phyloP scores from a whole-genome alignment of 2,797 vertebrate species.

The Cryptoprocta ferox region DNA sequence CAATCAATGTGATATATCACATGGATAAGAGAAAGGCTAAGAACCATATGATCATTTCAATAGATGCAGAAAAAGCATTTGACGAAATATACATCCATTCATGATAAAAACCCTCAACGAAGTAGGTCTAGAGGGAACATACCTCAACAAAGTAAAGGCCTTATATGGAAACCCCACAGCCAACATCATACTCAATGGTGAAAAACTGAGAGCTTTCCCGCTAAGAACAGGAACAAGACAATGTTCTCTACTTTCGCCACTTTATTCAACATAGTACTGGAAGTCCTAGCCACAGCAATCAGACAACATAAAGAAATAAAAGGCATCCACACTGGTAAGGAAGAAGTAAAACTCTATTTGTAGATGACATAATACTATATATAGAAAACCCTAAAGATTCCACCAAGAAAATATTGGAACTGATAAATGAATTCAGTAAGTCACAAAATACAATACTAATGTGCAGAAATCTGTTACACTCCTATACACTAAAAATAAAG shows the following conservation, averaged over 20 bases:
- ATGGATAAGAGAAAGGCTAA: background rate
- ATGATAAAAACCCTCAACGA: background rate
- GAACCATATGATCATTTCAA: background rate
- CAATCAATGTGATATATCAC: background rate
- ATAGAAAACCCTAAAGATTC: background rate
- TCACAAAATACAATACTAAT: background rate
- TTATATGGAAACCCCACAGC: background rate
- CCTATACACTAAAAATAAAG: background rate
- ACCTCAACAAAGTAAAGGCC: background rate
- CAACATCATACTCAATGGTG: background rate
- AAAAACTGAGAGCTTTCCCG: background rate
- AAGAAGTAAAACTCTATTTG: background rate
- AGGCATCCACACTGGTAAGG: background rate
- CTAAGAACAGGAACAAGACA: background rate
- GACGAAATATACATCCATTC: background rate
- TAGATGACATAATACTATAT: background rate
- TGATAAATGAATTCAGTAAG: background rate
- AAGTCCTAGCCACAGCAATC: background rate
- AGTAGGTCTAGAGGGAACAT: background rate
- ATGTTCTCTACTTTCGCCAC: background rate
- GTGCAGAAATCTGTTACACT: background rate
- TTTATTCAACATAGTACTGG: background rate
- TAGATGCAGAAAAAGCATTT: background rate
- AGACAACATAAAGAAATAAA: background rate
- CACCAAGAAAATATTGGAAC: background rate